A percentile compares a stretch with the other conserved stretches of the same genome.
Conservation (phyloP, 2,113 vertebrate genomes). For the Melanerpes formicivorus region DNA sequence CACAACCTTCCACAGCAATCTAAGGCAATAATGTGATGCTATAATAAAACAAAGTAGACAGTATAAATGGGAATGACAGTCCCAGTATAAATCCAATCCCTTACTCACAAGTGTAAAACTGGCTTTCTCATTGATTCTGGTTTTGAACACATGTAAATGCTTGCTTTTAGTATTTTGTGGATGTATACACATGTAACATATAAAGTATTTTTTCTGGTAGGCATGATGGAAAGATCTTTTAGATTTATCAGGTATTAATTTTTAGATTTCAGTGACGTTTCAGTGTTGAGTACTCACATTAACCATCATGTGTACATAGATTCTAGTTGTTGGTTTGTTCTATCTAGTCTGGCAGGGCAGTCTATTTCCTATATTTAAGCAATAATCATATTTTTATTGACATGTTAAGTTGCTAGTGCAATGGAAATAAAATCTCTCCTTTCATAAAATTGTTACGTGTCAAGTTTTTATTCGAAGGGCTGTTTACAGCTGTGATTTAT, state of each 20-base stretch:
- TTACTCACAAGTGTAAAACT: neutral
- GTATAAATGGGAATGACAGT: conserved; percentile 27
- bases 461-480: conserved; percentile 19
- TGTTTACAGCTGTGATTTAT: conserved; percentile 7
- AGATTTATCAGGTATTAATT: neutral
- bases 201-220: neutral
- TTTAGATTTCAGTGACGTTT: neutral
- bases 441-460: neutral
- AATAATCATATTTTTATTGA: conserved; percentile 29
- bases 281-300: neutral
- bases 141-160: neutral
- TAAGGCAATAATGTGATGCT: conserved; percentile 44
- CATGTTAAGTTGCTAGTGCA: neutral
- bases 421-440: conserved; percentile 10
- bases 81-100: neutral
- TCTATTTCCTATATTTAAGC: conserved; percentile 4
- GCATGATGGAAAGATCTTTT: neutral
- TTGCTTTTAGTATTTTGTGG: neutral
- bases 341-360: neutral
- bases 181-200: neutral
- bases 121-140: neutral
- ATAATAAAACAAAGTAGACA: conserved; percentile 48
- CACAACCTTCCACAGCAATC: conserved; percentile 36
- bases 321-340: neutral
- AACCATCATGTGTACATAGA: neutral